Percentiles rank a stretch among this genome's conserved stretches.
Conservation (phyloP, 2,888 invertebrate species). For the Colletes collaris region DNA sequence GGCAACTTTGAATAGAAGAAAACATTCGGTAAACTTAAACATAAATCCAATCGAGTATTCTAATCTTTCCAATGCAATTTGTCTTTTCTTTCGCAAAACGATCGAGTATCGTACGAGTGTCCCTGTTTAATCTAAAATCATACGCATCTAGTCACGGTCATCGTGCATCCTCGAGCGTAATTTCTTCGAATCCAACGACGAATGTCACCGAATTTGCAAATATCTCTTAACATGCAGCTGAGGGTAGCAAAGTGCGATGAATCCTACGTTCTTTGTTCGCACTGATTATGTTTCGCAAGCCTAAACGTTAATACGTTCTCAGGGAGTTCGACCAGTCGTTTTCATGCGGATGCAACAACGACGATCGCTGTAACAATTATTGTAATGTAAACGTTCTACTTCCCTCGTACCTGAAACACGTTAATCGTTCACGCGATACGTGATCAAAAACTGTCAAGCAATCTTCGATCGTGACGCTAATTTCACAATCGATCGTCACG, state of each 20-base stretch:
- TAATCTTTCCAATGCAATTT: constrained; percentile 20
- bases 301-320: constrained; percentile 36
- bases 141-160: constrained; percentile 32
- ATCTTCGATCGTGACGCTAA: constrained; percentile 1
- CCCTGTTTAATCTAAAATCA: neutral
- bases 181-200: neutral
- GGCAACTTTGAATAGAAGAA: neutral
- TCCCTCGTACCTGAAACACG: constrained; percentile 51
- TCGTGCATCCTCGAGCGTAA: constrained; percentile 22
- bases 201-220: constrained; percentile 51
- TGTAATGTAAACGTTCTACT: constrained; percentile 28
- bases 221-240: constrained; percentile 69
- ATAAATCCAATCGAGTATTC: neutral
- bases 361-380: constrained; percentile 18
- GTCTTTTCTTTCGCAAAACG: constrained; percentile 18
- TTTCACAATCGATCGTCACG: constrained; percentile 1
- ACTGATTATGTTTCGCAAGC: constrained; percentile 39
- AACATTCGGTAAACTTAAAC: neutral
- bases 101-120: constrained; percentile 14
- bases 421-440: constrained; percentile 18
- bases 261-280: constrained; percentile 42
- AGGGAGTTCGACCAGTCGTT: constrained; percentile 42
- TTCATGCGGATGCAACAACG: constrained; percentile 1
- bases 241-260: constrained; percentile 61
- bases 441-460: constrained; percentile 6